A percentile compares a stretch with the other conserved stretches of the same genome.
Conservation (phyloP, 1,140 invertebrate genomes). For the Hirudo medicinalis region DNA sequence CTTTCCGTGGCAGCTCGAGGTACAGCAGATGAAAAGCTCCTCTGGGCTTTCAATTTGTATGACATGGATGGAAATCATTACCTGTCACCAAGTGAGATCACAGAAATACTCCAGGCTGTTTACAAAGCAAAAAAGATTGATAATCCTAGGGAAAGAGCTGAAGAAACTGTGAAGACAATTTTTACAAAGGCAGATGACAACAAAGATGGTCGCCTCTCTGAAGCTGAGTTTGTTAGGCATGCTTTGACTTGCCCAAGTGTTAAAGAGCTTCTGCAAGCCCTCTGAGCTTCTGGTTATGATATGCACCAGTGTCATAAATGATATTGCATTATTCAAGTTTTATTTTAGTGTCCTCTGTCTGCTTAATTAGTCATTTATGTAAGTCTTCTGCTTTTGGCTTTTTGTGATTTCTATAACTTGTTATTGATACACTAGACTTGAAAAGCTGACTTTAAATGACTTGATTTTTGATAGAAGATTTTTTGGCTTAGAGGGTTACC, state of each 20-base stretch:
- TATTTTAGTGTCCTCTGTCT: no score
- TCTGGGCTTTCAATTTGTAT: constrained; percentile 83
- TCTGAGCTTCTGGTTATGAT: constrained; percentile 2
- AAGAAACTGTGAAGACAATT: constrained; percentile 3
- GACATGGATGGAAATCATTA: constrained; percentile 71
- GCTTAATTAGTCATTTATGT: no score
- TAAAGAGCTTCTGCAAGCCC: constrained; percentile 6
- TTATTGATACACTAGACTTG: no score
- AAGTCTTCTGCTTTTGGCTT: no score
- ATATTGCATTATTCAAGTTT: no score
- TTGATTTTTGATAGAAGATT: no score
- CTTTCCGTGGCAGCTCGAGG: constrained; percentile 61
- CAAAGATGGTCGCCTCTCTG: constrained; percentile 10
- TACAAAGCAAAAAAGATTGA: constrained; percentile 4
- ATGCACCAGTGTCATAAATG: background rate
- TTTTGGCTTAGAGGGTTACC: no score
- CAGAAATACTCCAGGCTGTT: constrained; percentile 26
- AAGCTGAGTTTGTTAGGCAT: constrained; percentile 15
- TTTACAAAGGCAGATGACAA: constrained; percentile 16
- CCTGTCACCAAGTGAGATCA: constrained; percentile 53
- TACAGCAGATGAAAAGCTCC: constrained; percentile 62
- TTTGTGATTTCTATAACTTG: no score
- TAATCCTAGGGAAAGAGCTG: background rate
- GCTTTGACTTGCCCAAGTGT: background rate
- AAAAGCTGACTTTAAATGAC: no score